Percentiles rank a stretch among this genome's conserved stretches.
Evolutionary conservation across 2,888 invertebrate species (phyloP).

Genomic region (Cheilosia vernalis): DNA sequence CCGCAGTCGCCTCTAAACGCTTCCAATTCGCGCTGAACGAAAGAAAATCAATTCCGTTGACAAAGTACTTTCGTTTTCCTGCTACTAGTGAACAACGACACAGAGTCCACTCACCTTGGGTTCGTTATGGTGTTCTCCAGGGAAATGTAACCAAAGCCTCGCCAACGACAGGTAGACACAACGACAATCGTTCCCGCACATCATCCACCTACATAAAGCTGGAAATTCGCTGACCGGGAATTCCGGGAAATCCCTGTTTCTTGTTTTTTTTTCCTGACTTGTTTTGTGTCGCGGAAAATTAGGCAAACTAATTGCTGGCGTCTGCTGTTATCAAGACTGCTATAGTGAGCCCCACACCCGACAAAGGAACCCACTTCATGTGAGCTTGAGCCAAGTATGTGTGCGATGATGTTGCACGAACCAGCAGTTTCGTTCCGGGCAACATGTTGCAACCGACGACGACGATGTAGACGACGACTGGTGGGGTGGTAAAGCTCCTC

Average conservation of each 20-base stretch:
- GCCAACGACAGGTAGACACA: slow-evolving; percentile 51
- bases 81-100: neutral
- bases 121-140: slow-evolving; percentile 28
- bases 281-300: slow-evolving; percentile 23
- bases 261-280: neutral
- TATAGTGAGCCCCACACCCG: neutral
- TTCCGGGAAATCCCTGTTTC: slow-evolving; percentile 77
- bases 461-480: slow-evolving; percentile 1
- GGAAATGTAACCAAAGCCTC: slow-evolving; percentile 61
- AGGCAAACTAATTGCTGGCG: slow-evolving; percentile 67
- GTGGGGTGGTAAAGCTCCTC: slow-evolving; percentile 49
- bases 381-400: neutral
- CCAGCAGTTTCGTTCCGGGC: neutral
- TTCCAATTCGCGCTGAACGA: slow-evolving; percentile 23
- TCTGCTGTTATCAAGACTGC: slow-evolving; percentile 20
- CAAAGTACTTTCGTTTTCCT: slow-evolving; percentile 67
- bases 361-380: slow-evolving; percentile 19
- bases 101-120: slow-evolving; percentile 59
- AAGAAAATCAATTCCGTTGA: slow-evolving; percentile 59
- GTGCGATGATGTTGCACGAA: slow-evolving; percentile 44
- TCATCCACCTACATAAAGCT: neutral
- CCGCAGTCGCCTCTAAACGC: neutral
- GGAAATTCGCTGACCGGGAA: slow-evolving; percentile 74
- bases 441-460: slow-evolving; percentile 68
- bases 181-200: neutral